These are phyloP conservation scores for Enteromius trimaculatus DNA, from an alignment of 2,797 vertebrate genomes.

Conservation along the genomic window DNA sequence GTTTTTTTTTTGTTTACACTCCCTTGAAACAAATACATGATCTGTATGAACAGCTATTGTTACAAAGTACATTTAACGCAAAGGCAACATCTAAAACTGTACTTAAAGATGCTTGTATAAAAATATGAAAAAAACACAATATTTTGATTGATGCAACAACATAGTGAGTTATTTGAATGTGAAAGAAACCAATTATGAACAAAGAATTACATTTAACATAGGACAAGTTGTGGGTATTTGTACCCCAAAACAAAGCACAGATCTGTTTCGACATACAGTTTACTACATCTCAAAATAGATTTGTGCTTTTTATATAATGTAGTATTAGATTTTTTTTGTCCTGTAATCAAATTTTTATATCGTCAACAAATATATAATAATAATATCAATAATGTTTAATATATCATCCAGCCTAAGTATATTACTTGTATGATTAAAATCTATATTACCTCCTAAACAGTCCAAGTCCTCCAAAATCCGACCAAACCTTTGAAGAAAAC, in stretches of 20 bases:
- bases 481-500: constrained; percentile 84
- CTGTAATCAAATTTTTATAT: background rate
- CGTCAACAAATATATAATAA: background rate
- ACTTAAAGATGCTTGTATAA: background rate
- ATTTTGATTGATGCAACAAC: background rate
- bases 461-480: constrained; percentile 97
- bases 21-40: background rate
- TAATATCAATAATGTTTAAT: background rate
- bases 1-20: background rate
- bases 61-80: background rate
- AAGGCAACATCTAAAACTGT: background rate
- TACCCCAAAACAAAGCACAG: background rate
- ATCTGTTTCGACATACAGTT: background rate
- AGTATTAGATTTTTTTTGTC: background rate
- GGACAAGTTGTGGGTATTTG: background rate
- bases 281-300: too few relatives aligned
- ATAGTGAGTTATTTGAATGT: background rate
- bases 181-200: background rate
- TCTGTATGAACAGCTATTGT: background rate
- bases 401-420: background rate
- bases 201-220: background rate
- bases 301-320: too few relatives aligned
- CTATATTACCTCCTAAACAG: constrained; percentile 90
- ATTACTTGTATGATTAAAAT: background rate
- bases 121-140: background rate